Evolutionary conservation across 2,888 invertebrate species (phyloP).

Genomic region (Atrina japonica): DNA sequence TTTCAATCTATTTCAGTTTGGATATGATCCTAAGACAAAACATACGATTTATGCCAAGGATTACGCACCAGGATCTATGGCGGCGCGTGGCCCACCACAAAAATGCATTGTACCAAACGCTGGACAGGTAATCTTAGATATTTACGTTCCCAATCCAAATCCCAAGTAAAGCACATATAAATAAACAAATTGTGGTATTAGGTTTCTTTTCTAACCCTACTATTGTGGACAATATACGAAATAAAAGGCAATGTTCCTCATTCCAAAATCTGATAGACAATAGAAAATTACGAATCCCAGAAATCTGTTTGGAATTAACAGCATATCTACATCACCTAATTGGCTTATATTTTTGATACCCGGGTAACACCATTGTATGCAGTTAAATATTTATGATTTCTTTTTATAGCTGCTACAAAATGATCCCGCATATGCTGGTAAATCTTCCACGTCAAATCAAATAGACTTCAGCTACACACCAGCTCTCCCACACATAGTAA

Average conservation of each 20-base stretch:
- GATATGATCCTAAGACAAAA: constrained; percentile 58
- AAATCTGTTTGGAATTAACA: neutral
- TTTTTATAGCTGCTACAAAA: constrained; percentile 62
- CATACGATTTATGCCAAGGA: constrained; percentile 68
- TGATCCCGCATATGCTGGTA: constrained; percentile 59
- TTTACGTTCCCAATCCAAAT: too few relatives aligned
- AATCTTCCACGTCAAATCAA: constrained; percentile 55
- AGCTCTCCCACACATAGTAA: constrained; percentile 55
- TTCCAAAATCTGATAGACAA: neutral
- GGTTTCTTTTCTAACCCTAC: too few relatives aligned
- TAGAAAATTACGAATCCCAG: too few relatives aligned
- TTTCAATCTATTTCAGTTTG: constrained; percentile 71
- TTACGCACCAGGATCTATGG: constrained; percentile 59
- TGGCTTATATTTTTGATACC: too few relatives aligned
- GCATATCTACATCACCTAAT: too few relatives aligned
- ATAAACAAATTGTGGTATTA: too few relatives aligned
- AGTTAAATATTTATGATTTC: too few relatives aligned
- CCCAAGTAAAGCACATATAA: too few relatives aligned
- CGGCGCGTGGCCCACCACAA: constrained; percentile 49
- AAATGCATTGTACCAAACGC: constrained; percentile 60
- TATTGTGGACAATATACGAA: constrained; percentile 2
- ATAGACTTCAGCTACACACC: constrained; percentile 61
- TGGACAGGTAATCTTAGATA: constrained; percentile 66
- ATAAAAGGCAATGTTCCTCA: neutral
- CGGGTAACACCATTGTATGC: too few relatives aligned